phyloP scores from a whole-genome alignment of 1,140 invertebrate genomes.

The Drosophila tristis region DNA sequence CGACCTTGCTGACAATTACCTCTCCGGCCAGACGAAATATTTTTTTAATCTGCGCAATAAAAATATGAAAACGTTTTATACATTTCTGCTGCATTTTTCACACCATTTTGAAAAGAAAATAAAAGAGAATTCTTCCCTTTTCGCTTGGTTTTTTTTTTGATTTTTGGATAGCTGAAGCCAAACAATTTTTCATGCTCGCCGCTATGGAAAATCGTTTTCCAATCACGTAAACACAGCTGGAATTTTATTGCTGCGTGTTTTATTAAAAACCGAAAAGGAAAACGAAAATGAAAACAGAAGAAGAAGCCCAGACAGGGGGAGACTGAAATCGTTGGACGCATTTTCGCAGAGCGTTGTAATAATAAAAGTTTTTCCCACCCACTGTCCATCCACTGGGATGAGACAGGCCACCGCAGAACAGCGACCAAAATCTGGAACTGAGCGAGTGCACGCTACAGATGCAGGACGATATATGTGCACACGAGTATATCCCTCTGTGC shows the following conservation, averaged over 20 bases:
- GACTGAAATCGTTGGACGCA: slow-evolving; percentile 70
- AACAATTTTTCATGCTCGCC: slow-evolving; percentile 67
- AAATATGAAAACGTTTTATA: slow-evolving; percentile 56
- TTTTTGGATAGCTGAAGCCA: slow-evolving; percentile 7
- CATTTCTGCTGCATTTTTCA: slow-evolving; percentile 48
- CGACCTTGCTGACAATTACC: slow-evolving; percentile 45
- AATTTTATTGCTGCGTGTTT: slow-evolving; percentile 80
- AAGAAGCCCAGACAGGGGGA: slow-evolving; percentile 32
- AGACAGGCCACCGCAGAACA: slow-evolving; percentile 60
- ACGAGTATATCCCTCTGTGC: slow-evolving; percentile 29
- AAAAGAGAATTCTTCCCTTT: slow-evolving; percentile 31
- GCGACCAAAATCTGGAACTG: slow-evolving; percentile 65
- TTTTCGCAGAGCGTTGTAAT: slow-evolving; percentile 70
- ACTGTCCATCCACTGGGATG: slow-evolving; percentile 51
- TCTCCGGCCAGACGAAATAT: slow-evolving; percentile 31
- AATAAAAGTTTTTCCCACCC: slow-evolving; percentile 71
- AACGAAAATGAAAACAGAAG: slow-evolving; percentile 34
- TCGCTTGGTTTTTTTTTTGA: slow-evolving; percentile 8
- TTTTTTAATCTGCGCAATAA: slow-evolving; percentile 69
- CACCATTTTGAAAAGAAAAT: slow-evolving; percentile 34
- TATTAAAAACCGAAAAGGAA: slow-evolving; percentile 51
- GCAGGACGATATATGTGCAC: slow-evolving; percentile 14
- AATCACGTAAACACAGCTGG: slow-evolving; percentile 81
- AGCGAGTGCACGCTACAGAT: slow-evolving; percentile 36
- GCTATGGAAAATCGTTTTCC: slow-evolving; percentile 79